phyloP scores from a whole-genome alignment of 2,797 vertebrate genomes.

The Megaceryle alcyon region DNA sequence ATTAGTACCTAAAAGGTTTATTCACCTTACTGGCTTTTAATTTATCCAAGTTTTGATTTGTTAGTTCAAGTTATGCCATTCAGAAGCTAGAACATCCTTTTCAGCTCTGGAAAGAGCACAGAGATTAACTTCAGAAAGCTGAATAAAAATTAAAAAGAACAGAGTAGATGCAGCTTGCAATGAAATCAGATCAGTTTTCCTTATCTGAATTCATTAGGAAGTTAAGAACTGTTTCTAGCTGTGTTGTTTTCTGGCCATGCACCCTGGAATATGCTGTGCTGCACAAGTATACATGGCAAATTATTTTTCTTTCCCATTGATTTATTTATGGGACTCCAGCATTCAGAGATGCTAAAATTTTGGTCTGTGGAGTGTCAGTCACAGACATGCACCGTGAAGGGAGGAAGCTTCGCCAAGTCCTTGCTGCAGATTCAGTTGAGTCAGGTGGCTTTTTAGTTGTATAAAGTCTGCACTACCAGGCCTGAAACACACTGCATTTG shows the following conservation, averaged over 20 bases:
- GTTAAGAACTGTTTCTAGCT: neutral
- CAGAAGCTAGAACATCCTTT: neutral
- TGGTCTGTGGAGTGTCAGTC: neutral
- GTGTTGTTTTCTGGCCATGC: neutral
- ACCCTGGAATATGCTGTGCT: neutral
- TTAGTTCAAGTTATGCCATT: neutral
- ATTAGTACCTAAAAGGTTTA: neutral
- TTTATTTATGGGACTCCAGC: neutral
- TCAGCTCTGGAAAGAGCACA: neutral
- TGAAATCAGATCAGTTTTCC: neutral
- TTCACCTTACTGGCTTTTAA: neutral
- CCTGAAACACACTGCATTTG: neutral
- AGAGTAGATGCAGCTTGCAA: neutral
- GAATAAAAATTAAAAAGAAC: constrained; percentile 1
- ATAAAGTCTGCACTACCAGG: neutral
- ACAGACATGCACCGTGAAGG: accelerated
- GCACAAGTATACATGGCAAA: neutral
- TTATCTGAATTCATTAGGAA: neutral
- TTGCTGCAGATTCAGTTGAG: neutral
- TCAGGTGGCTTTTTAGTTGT: neutral
- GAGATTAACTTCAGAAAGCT: neutral
- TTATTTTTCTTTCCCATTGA: neutral
- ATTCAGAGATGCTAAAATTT: neutral
- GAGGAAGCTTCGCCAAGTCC: neutral
- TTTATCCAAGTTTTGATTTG: neutral